These are phyloP conservation scores for Drosophila rhopaloa DNA, from an alignment of 1,140 invertebrate species.

Conservation along the genomic window DNA sequence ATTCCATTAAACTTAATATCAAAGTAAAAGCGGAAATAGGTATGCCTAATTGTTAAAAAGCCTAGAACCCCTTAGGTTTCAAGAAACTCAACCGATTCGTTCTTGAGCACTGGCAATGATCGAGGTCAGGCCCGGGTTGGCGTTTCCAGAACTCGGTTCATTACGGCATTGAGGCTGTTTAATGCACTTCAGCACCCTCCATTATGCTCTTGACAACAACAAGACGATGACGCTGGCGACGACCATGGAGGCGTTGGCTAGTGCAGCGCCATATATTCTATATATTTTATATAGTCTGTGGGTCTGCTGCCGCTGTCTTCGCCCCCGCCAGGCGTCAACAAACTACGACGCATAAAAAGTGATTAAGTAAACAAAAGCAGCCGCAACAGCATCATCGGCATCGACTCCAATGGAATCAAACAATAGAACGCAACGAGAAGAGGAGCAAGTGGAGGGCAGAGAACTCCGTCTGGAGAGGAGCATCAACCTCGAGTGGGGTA, in stretches of 20 bases:
- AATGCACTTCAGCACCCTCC: slow-evolving; percentile 38
- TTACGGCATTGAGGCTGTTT: slow-evolving; percentile 43
- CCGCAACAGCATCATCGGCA: slow-evolving; percentile 24
- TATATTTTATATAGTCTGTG: slow-evolving; percentile 22
- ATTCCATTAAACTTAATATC: not conserved
- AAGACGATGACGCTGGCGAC: slow-evolving; percentile 30
- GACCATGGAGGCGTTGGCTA: slow-evolving; percentile 51
- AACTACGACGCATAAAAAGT: slow-evolving; percentile 55
- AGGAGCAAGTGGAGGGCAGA: slow-evolving; percentile 20
- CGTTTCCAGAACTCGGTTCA: slow-evolving; percentile 27
- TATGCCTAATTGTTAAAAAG: not conserved
- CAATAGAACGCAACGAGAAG: slow-evolving; percentile 43
- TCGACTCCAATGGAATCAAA: slow-evolving; percentile 58
- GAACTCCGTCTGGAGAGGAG: slow-evolving; percentile 41
- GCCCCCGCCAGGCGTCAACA: slow-evolving; percentile 41
- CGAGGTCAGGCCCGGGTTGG: slow-evolving; percentile 3
- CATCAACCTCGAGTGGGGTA: slow-evolving; percentile 53
- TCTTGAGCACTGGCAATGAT: not conserved
- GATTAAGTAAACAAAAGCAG: slow-evolving; percentile 68
- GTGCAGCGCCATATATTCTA: slow-evolving; percentile 21
- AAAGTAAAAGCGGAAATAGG: not conserved
- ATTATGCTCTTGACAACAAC: slow-evolving; percentile 30
- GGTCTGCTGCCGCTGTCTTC: not conserved
- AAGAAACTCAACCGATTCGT: not conserved
- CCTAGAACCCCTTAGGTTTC: not conserved